Base-by-base conservation (phyloP, 2,888 invertebrate species). In the Synanthedon tipuliformis region DNA sequence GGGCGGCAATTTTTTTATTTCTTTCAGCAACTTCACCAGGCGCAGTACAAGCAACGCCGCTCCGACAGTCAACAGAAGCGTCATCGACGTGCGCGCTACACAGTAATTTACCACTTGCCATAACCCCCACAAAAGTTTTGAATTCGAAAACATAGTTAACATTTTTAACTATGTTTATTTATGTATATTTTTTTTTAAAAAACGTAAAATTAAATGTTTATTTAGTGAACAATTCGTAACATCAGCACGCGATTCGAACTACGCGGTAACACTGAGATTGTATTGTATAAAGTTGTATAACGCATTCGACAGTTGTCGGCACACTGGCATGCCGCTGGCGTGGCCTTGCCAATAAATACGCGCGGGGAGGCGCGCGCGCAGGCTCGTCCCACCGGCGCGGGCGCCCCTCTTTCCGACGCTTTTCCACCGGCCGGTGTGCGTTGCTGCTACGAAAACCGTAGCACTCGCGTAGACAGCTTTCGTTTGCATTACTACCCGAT, bases 1-100 rank as follows among this genome's bases (percentile, higher is more conserved):
- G 0, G 96, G 96, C 0, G 96, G 96, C 61, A 95, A 81, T 60
- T 88, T 77, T 57, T 78, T 77, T 59, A 76, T 63, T 62, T 83
- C 80, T 16, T 73, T 75, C 58, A 90, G 61, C 62, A 88, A 81
- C 59, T 75, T 66, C 60, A 85, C 61, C 69, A 92, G 82, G 57
- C 70, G 67, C 61, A 89, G 82, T 53, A 78, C 73, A 66, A 91
- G 65, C 63, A 88, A 82, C 58, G 81, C 88, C 58, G 75, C 75
- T 67, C 88, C 87, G 52, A 69, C 73, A 55, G 88, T 80, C 59
- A 89, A 65, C 66, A 91, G 73, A 61, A 90, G 69, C 58, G 80
- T 81, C 59, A 76, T 59, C 57, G 83, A 75, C 57, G 71, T 81
- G 61, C 71, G 73, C 61, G 76, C 65, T 40, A 68, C 82, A 80